Evolutionary conservation across 2,113 vertebrate genomes (phyloP).

Genomic region (Pleuronectes platessa): DNA sequence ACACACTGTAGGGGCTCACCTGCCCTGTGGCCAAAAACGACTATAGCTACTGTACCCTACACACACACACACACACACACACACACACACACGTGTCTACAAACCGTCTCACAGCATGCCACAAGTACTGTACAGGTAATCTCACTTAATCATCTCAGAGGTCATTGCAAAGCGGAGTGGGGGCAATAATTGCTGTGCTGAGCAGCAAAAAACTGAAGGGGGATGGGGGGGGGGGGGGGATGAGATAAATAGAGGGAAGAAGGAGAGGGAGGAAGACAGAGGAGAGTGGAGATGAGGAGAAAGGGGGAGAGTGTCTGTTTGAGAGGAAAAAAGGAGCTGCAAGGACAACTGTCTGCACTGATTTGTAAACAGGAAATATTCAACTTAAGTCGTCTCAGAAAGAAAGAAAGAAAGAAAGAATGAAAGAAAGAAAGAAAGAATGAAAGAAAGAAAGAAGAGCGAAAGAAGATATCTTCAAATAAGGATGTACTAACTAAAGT

Average conservation of each 20-base stretch:
- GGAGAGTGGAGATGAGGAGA: slow-evolving; percentile 38
- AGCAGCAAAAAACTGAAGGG: slow-evolving; percentile 72
- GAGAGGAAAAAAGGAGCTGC: slow-evolving; percentile 50
- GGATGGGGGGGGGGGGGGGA: slow-evolving; percentile 35
- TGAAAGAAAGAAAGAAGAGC: background rate
- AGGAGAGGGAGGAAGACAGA: slow-evolving; percentile 34
- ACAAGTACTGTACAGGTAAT: slow-evolving; percentile 75
- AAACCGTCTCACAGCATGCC: slow-evolving; percentile 68
- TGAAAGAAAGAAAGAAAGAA: background rate
- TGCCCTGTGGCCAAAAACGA: slow-evolving; percentile 74
- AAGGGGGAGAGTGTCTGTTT: slow-evolving; percentile 9
- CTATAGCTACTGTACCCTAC: slow-evolving; percentile 51
- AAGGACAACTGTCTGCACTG: slow-evolving; percentile 55
- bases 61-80: slow-evolving; percentile 33
- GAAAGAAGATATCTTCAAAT: too few relatives aligned
- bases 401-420: background rate
- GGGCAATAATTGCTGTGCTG: slow-evolving; percentile 79
- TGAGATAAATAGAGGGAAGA: slow-evolving; percentile 47
- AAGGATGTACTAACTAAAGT: too few relatives aligned
- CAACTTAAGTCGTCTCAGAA: background rate
- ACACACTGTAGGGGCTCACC: slow-evolving; percentile 73
- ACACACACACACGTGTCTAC: slow-evolving; percentile 33
- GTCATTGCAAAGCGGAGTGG: slow-evolving; percentile 75
- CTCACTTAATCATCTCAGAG: slow-evolving; percentile 85
- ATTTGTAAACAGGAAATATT: slow-evolving; percentile 25